These are phyloP conservation scores for Mastomys coucha DNA, from an alignment of 2,113 vertebrate genomes.

Conservation along the genomic window DNA sequence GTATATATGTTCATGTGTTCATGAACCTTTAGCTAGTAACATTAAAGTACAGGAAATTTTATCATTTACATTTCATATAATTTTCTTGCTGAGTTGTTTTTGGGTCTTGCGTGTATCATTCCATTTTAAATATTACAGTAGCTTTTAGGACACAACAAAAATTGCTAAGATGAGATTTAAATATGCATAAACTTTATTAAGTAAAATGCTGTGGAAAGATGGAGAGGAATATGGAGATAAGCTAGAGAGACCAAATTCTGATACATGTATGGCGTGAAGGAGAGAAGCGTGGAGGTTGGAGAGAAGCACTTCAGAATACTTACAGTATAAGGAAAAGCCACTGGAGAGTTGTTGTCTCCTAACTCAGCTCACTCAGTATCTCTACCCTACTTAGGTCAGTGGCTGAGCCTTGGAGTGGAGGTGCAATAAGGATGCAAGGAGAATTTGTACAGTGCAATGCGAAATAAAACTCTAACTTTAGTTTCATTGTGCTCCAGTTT, in stretches of 20 bases:
- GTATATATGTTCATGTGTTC: background rate
- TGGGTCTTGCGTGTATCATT: background rate
- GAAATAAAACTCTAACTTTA: background rate
- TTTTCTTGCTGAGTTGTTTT: background rate
- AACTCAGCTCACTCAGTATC: too few species aligned
- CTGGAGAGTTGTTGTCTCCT: background rate
- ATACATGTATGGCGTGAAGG: background rate
- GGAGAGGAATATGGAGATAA: background rate
- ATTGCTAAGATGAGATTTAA: background rate
- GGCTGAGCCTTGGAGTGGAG: background rate
- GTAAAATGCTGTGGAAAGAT: background rate
- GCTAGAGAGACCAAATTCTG: background rate
- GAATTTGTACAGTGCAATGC: background rate
- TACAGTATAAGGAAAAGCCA: background rate
- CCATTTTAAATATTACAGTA: background rate
- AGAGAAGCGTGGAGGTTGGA: background rate
- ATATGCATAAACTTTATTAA: background rate
- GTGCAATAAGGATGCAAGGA: background rate
- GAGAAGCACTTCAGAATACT: background rate
- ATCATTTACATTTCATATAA: slow-evolving; percentile 1
- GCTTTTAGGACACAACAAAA: background rate
- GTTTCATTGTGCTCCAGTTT: background rate
- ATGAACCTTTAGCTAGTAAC: background rate
- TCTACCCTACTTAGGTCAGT: background rate
- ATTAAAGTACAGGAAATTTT: background rate